Evolutionary conservation across 2,113 vertebrate species (phyloP).

Genomic region (Thamnophis sirtalis): DNA sequence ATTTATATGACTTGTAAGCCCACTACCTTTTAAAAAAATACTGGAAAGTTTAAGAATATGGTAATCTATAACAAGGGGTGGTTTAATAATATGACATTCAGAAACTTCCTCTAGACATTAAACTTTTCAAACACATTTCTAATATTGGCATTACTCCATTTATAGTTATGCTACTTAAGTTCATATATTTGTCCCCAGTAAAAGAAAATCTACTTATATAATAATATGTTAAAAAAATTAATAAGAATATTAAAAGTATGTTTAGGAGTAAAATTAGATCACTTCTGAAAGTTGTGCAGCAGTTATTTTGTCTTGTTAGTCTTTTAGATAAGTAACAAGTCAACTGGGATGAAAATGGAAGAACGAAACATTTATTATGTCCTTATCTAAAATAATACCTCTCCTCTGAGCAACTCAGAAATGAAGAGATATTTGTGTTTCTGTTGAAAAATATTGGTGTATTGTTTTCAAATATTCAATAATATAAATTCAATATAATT

Average conservation of each 20-base stretch:
- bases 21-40: neutral
- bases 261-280: neutral
- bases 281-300: neutral
- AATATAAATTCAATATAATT: neutral
- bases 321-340: neutral
- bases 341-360: neutral
- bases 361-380: neutral
- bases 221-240: neutral
- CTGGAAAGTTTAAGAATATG: neutral
- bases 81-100: neutral
- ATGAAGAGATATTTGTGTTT: neutral
- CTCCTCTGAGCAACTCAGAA: neutral
- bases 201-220: neutral
- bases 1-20: neutral
- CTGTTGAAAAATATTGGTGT: neutral
- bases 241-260: neutral
- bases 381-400: neutral
- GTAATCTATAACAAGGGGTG: neutral
- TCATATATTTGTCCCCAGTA: neutral
- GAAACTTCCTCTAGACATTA: neutral
- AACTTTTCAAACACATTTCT: neutral
- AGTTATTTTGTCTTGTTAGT: neutral
- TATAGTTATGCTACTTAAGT: neutral
- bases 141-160: neutral
- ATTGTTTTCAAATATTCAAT: neutral